Evolutionary conservation across 2,888 invertebrate species (phyloP), one percentile per base, ranked within the genome.

Genomic region (Drosophila heteroneura): DNA sequence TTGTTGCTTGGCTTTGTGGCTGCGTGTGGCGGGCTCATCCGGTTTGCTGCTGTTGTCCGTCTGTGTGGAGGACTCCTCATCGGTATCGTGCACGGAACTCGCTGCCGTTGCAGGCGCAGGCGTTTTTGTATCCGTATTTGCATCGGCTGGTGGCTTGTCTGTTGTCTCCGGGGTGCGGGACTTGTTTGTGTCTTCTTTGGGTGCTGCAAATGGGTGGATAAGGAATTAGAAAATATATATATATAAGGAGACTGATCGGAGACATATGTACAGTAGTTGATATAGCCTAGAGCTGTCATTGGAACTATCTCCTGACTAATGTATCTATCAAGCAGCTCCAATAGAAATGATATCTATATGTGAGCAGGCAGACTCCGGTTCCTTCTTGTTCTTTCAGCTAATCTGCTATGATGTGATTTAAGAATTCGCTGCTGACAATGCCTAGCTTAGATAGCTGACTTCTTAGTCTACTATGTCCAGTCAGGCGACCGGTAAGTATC

Each of bases 21-120:
- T 79, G 16, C 71, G 71, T 16, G 59, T 62, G n/a, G 57, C 9
- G 0, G 77, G 64, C 7, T 91, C 79, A 22, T 92, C 92, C 12
- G 79, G 72, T 49, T 88, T 92, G 72, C 91, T 91, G 35, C 85
- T 75, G 49, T 92, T 75, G 49, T 92, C 92, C 0, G 92, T 89
- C 0, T 85, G 73, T n/a, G 91, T 89, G 0, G 92, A 91, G 5
- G 76, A 73, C 30, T 90, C 91, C 57, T 92, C 92, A 47, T 91
- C 92, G 0, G 91, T 92, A 26, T 92, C 92, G 1, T 81, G 87
- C 30, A 85, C 82, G 2, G 83, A 81, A 22, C 79, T 82, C 6
- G 73, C 70, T 1, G 14, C 65, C 12, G 87, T 76, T 0, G 47
- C 22, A 47, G 82, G 65, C 5, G 39, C 53, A 0, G 57, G 52